These are phyloP conservation scores for Meta bourneti DNA, from an alignment of 2,888 invertebrate species.

Conservation along the genomic window DNA sequence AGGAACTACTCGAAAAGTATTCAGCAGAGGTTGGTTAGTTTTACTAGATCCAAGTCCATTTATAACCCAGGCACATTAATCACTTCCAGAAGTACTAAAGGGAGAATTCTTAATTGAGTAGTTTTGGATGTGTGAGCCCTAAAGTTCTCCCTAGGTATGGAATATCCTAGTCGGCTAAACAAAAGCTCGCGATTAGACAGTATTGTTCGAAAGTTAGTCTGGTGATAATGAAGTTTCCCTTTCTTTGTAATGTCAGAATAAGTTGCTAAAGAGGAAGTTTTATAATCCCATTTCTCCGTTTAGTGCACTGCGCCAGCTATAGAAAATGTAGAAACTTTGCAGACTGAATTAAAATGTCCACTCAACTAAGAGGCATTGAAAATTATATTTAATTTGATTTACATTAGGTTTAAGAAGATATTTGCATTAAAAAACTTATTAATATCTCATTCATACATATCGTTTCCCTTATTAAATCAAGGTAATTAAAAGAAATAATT, in stretches of 20 bases:
- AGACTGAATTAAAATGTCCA: neutral
- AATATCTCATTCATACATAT: too few species aligned
- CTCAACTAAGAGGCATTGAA: neutral
- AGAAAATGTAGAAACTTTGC: neutral
- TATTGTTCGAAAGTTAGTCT: neutral
- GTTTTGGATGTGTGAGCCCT: neutral
- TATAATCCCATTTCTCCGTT: neutral
- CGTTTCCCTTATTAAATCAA: too few species aligned
- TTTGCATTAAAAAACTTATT: too few species aligned
- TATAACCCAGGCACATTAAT: neutral
- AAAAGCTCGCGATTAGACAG: neutral
- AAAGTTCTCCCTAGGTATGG: neutral
- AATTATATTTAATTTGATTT: neutral
- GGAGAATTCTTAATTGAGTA: neutral
- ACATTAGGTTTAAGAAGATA: too few species aligned
- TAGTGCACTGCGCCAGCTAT: neutral
- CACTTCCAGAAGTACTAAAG: neutral
- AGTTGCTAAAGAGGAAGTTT: neutral
- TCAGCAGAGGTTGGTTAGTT: neutral
- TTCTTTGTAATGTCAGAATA: neutral
- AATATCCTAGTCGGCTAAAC: neutral
- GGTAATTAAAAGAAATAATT: too few species aligned
- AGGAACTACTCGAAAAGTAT: neutral
- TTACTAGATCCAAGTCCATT: neutral
- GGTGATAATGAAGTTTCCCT: neutral